These are phyloP conservation scores for Prunella fulvescens DNA, from an alignment of 2,113 vertebrate species.

Conservation along the genomic window DNA sequence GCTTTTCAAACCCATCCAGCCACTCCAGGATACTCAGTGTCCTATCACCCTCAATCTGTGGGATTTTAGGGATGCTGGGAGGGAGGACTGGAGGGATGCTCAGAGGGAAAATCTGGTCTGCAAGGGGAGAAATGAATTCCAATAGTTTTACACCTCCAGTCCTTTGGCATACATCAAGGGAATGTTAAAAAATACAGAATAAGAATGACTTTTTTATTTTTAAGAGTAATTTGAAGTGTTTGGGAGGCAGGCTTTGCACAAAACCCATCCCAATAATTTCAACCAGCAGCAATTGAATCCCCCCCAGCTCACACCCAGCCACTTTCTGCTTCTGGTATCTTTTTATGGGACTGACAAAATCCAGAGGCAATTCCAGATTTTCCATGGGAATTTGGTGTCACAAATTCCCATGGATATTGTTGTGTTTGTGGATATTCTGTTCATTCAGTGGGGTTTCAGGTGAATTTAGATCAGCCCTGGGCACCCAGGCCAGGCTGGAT, in stretches of 20 bases:
- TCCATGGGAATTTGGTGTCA: neutral
- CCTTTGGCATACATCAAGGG: accelerated
- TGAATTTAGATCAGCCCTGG: neutral
- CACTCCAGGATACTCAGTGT: accelerated
- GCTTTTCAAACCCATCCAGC: neutral
- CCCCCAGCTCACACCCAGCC: accelerated
- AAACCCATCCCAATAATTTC: neutral
- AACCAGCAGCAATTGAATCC: accelerated
- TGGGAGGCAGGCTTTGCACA: neutral
- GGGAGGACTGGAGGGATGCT: neutral
- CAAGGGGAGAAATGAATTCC: neutral
- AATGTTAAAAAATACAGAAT: neutral
- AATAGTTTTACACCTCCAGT: neutral
- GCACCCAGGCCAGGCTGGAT: neutral
- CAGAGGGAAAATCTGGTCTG: neutral
- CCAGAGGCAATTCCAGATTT: neutral
- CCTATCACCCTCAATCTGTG: accelerated
- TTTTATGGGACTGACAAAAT: neutral
- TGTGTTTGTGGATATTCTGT: neutral
- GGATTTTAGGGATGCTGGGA: neutral
- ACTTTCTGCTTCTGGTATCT: neutral
- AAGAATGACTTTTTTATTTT: neutral
- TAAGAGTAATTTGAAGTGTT: neutral
- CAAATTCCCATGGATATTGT: neutral
- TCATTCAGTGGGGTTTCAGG: neutral